A percentile compares a stretch with the other conserved stretches of the same genome.
These are phyloP conservation scores for Artemia sinica DNA, from an alignment of 2,888 invertebrate species.

Conservation along the genomic window DNA sequence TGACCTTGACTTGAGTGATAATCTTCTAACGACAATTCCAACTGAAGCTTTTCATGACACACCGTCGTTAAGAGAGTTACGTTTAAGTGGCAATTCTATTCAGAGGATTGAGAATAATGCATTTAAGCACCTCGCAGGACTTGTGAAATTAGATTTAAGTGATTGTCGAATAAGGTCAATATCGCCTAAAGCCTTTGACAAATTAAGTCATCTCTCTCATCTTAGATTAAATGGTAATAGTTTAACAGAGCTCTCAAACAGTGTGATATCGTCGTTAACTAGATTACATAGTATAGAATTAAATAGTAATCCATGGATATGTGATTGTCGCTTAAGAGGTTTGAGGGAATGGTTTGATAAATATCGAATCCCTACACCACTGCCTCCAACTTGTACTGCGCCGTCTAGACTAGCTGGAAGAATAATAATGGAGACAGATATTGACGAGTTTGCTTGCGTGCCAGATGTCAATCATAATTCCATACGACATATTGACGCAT, in stretches of 20 bases:
- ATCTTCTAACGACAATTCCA: constrained; percentile 61
- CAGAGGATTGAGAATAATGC: constrained; percentile 56
- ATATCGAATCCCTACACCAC: constrained; percentile 45
- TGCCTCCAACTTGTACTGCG: constrained; percentile 51
- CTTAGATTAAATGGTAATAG: constrained; percentile 65
- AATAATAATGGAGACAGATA: constrained; percentile 53
- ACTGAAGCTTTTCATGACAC: constrained; percentile 58
- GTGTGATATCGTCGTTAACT: constrained; percentile 25
- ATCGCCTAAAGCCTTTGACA: constrained; percentile 56
- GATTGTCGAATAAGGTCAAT: constrained; percentile 61
- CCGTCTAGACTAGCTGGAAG: constrained; percentile 32
- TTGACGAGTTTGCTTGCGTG: constrained; percentile 69
- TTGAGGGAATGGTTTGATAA: constrained; percentile 63
- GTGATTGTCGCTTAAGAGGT: constrained; percentile 63
- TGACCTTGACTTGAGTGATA: constrained; percentile 69
- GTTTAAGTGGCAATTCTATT: constrained; percentile 62
- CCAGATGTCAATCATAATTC: constrained; percentile 39
- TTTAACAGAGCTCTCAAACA: constrained; percentile 33
- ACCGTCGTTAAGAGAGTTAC: constrained; percentile 62
- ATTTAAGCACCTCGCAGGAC: constrained; percentile 51
- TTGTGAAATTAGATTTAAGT: constrained; percentile 66
- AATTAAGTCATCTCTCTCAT: constrained; percentile 53
- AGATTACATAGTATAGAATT: constrained; percentile 56
- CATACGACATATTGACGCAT: constrained; percentile 45
- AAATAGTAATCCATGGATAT: constrained; percentile 73